Evolutionary conservation across 2,113 vertebrate species (phyloP).

Genomic region (Formicarius rufipectus): DNA sequence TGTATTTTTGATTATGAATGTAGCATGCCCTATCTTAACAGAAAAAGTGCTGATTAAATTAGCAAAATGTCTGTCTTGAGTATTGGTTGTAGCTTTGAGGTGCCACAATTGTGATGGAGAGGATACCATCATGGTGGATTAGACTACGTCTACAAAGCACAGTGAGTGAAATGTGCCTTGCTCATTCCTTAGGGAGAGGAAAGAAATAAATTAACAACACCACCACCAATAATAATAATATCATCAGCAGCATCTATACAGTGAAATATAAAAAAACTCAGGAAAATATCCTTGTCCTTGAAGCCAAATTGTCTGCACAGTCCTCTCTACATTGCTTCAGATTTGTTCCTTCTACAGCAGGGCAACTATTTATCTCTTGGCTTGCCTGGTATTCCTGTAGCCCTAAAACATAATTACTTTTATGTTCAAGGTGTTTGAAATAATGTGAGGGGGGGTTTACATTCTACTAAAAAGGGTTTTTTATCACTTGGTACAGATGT

Average conservation of each 20-base stretch:
- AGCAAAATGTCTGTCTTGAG: background rate
- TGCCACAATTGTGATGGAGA: background rate
- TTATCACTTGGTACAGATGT: background rate
- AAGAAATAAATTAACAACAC: no score
- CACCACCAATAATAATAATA: background rate
- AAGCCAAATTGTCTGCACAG: background rate
- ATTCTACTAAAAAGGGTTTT: background rate
- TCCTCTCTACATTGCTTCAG: background rate
- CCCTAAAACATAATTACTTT: background rate
- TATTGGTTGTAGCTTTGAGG: background rate
- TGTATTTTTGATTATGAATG: background rate
- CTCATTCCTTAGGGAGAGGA: background rate
- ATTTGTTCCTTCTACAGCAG: background rate
- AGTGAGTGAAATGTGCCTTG: background rate
- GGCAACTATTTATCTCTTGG: background rate
- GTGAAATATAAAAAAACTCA: background rate
- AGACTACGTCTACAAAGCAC: background rate
- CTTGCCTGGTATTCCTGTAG: background rate
- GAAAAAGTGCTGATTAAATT: background rate
- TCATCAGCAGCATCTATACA: background rate
- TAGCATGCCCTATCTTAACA: background rate
- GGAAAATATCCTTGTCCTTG: background rate
- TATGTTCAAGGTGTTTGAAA: background rate
- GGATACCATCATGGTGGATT: background rate
- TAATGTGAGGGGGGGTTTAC: background rate